Evolutionary conservation across 2,888 invertebrate genomes (phyloP), one percentile per base, ranked within the genome.

Genomic region (Eupithecia subfuscata): DNA sequence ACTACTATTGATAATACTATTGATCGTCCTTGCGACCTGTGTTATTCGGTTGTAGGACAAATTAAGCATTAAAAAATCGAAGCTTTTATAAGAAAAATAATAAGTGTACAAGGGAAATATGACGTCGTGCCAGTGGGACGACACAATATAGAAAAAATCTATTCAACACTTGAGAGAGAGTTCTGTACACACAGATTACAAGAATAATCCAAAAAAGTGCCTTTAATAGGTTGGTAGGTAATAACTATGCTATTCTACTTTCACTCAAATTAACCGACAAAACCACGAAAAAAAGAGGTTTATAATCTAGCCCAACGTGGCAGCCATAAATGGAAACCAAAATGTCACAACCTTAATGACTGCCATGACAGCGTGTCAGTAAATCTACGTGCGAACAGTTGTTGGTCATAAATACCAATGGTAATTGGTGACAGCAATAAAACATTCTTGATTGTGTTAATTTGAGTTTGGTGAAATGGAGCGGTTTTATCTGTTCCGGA

Each of bases 341-440:
- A 67, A 68, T 43, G 25, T 25, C 22, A 68, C 40, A n/a, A 25
- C 40, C 67, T 22, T 68, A 68, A 68, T 68, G 40, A 67, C 40
- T 12, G 65, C 7, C 67, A 40, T 40, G 67, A 25, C 65, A 67
- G 65, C 65, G 65, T 85, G 83, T 84, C 82, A 83, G 86, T 88
- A 88, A 89, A 87, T 87, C 80, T 81, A 88, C 78, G 88, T 88
- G 90, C 85, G 86, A 88, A 91, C 90, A 82, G 87, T 89, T 90
- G 89, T 87, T 83, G 87, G 81, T 86, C 88, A 85, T 92, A 90
- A 92, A 91, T 85, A 82, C 81, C 75, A 78, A 81, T 78, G 78
- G 80, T 82, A 76, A 79, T 79, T 80, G 77, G 82, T 83, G 81
- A 70, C n/a, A 40, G 43, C 34, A 64, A 64, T 80, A 78, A 78